Base-by-base conservation (phyloP, 2,113 vertebrate species). In the Murina feae region DNA sequence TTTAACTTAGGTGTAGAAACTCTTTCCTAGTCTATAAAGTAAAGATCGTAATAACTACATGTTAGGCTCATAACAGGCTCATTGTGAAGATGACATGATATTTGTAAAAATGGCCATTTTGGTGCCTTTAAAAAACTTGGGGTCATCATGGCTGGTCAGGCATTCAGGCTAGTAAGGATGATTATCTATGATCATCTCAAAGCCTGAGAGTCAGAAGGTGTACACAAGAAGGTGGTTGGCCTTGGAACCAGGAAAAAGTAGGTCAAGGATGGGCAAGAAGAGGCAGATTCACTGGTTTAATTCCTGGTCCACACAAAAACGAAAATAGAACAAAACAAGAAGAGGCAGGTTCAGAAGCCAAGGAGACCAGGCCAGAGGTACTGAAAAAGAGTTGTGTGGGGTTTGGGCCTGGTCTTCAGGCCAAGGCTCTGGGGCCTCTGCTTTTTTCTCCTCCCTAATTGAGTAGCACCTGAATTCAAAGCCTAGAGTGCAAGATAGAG, bases 21-120 rank as follows among this genome's bases (percentile, higher is more conserved):
- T 86, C 32, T 49, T 90, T 88, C n/a, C 44, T 92, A 17, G 37
- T 66, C 78, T 94, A 37, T 89, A 80, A 90, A 88, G 65, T 25
- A 76, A 65, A 23, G 44, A 23, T 28, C 66, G 60, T 18, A 8
- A 53, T 49, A 69, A 11, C 11, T 55, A 20, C 0, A 2, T 65
- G 5, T 75, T 35, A 60, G 13, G 39, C 17, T 89, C 10, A 5
- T 74, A 6, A 74, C 25, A 66, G 39, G 32, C 11, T 89, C 9
- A 53, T 37, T 63, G 20, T 79, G 51, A 78, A 60, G 55, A 39
- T 79, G 21, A 21, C 32, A 11, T 23, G 6, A 47, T 25, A 30
- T 3, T 23, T 23, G 9, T 84, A 74, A 81, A 49, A 88, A 30
- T 10, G 12, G 2, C 23, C 58, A 32, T 0, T 44, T 93, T 0